phyloP scores from a whole-genome alignment of 2,113 vertebrate species.

The Acanthisitta chloris region DNA sequence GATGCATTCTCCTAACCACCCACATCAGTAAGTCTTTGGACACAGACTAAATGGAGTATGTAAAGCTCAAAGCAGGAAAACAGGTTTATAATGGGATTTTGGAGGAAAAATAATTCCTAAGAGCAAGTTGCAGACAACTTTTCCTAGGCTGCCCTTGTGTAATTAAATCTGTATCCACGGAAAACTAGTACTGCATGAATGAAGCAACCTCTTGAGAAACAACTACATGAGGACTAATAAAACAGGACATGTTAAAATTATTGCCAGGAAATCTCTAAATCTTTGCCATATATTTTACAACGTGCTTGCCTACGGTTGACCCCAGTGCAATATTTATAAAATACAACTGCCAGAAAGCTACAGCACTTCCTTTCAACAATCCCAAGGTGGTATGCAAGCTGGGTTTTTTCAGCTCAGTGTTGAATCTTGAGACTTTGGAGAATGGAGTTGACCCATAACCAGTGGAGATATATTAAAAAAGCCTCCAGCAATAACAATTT shows the following conservation, averaged over 20 bases:
- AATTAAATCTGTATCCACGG: conserved; percentile 20
- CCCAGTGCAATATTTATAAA: neutral
- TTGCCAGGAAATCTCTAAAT: conserved; percentile 26
- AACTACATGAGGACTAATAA: conserved; percentile 23
- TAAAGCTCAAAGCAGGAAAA: neutral
- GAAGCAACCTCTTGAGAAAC: conserved; percentile 34
- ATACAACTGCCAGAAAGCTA: neutral
- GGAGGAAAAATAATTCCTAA: neutral
- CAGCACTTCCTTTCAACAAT: neutral
- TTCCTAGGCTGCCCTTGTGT: neutral
- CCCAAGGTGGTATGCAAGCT: neutral
- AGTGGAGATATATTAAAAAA: neutral
- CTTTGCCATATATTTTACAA: conserved; percentile 37
- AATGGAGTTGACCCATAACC: neutral
- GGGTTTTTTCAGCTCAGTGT: neutral
- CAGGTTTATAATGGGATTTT: neutral
- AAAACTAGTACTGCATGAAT: conserved; percentile 27
- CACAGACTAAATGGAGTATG: neutral
- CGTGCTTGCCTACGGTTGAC: neutral
- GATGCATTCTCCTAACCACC: neutral
- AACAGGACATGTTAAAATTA: conserved; percentile 24
- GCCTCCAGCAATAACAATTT: neutral
- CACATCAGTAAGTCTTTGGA: neutral
- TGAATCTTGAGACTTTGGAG: neutral
- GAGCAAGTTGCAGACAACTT: neutral